Base-by-base conservation (phyloP, 2,888 invertebrate genomes). In the Cactoblastis cactorum region DNA sequence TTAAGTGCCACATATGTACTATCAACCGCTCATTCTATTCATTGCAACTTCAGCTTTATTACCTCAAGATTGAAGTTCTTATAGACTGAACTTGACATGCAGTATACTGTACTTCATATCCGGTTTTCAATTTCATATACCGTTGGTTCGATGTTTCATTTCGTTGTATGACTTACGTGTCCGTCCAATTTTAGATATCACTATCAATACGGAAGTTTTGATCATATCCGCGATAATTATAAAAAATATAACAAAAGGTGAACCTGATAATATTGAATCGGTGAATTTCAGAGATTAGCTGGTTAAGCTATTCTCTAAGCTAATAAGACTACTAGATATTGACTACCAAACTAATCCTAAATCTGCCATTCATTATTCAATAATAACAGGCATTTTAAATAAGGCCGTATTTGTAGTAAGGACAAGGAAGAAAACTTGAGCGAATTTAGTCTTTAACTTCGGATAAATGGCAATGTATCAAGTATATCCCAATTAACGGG, bases 101-200 rank as follows among this genome's bases (percentile, higher is more conserved):
- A n/a, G n/a, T n/a, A n/a, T n/a, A n/a, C n/a, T n/a, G n/a, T n/a
- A 18, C 38, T 11, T 19, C 11, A 38, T 38, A 38, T 19, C 38
- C 38, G 38, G 38, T 38, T 38, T 38, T 38, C 38, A 38, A 18
- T 38, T 38, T 18, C 18, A 38, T 18, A 18, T 18, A 38, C 38
- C 38, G 38, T 18, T 38, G 9, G 38, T 1, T 18, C n/a, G 1
- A n/a, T 38, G 11, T 18, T 18, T 38, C 38, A 38, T 37, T 37
- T 9, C 37, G 14, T 37, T 17, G 28, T 28, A 8, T 28, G 28
- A 28, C 28, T 28, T 3, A 1, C 9, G n/a, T n/a, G n/a, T n/a
- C n/a, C n/a, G 17, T 9, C 37, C 14, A 12, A 14, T 37, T 37
- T 8, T 37, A 37, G 37, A 37, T 37, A 37, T 15, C 15, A 37